Evolutionary conservation across 2,888 invertebrate species (phyloP), one percentile per base, ranked within the genome.

Genomic region (Atethmia centrago): DNA sequence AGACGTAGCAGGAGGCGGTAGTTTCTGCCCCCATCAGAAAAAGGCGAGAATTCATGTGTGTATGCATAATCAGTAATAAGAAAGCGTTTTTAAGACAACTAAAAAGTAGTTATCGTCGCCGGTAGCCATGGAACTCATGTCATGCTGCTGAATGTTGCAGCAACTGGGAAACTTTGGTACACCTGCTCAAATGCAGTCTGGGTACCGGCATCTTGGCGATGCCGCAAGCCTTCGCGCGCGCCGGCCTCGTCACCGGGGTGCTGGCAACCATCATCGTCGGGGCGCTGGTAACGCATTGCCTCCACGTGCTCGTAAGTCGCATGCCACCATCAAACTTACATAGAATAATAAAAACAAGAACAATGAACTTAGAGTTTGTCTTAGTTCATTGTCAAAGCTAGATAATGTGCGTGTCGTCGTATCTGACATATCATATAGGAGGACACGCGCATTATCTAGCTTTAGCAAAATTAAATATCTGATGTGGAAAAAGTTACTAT

Each of bases 181-280:
- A 99, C 90, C 95, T 99, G 87, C 95, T 99, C 69, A 99, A 99
- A 92, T 98, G 98, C 84, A 98, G 99, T 90, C 96, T 99, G 75
- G 99, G 99, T 2, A 99, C 99, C 0, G 99, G 99, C 0, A 98
- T 99, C 84, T 95, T 99, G 82, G 99, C 99, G 14, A 98, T 99
- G 98, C 99, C 99, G 12, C 97, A 98, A 89, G 99, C 99, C n/a
- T 98, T 99, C 93, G 97, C 97, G 84, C 97, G 98, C 91, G 97
- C 99, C 7, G 99, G 99, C 0, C 97, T 99, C 58, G 93, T 98
- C 81, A 97, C 98, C 40, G 99, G 99, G 16, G 94, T 98, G 49
- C 92, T 98, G 62, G 97, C 98, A n/a, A 97, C 99, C 0, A 91
- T 98, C 61, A 82, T 98, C 36, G 97, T 99, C 59, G 99, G 98